Evolutionary conservation across 1,140 invertebrate genomes (phyloP).

Genomic region (Pseudomyrmex gracilis): DNA sequence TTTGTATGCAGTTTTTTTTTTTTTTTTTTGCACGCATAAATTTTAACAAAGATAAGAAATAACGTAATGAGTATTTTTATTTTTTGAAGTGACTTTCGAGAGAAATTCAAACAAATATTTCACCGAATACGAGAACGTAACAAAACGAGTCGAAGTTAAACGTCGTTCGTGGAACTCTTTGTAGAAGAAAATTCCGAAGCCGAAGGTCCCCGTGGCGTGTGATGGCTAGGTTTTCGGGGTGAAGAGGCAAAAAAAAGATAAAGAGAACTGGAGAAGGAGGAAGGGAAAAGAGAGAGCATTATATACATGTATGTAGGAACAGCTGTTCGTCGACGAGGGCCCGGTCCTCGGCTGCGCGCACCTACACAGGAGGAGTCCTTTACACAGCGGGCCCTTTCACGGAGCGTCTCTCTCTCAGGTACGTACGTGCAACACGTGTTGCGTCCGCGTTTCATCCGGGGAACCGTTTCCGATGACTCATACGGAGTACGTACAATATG

Average conservation of each 20-base stretch:
- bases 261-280: no score
- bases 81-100: not conserved
- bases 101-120: not conserved
- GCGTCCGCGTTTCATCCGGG: not conserved
- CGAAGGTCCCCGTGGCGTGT: not conserved
- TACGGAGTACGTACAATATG: not conserved
- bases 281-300: not conserved
- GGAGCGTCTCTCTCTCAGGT: constrained; percentile 42
- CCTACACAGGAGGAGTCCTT: constrained; percentile 40
- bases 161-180: not conserved
- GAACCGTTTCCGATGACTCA: constrained; percentile 41
- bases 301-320: constrained; percentile 59
- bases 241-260: not conserved
- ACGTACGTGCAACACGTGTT: constrained; percentile 39
- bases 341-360: constrained; percentile 51
- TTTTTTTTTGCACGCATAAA: not conserved
- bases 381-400: not conserved
- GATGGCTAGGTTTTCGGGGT: constrained; percentile 9
- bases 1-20: not conserved
- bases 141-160: not conserved
- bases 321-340: constrained; percentile 49
- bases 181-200: not conserved
- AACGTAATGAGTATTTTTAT: not conserved
- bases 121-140: not conserved
- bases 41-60: not conserved